Evolutionary conservation across 1,140 invertebrate genomes (phyloP).

Genomic region (Trypoxylus dichotomus): DNA sequence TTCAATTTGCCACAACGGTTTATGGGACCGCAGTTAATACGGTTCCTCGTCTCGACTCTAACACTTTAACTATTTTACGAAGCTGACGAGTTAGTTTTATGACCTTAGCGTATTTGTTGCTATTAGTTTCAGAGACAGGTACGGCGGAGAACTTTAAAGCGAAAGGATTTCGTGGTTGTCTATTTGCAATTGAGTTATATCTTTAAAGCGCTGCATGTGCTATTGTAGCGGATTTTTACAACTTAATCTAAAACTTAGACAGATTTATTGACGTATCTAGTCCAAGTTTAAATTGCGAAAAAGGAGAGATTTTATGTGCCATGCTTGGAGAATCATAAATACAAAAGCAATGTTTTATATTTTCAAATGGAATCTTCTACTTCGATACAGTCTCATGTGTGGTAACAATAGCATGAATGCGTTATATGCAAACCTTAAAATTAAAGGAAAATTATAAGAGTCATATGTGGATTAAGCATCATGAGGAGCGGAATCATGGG

Average conservation of each 20-base stretch:
- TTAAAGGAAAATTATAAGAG: no score
- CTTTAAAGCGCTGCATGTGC: not conserved
- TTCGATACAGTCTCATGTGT: no score
- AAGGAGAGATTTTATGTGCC: not conserved
- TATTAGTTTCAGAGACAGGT: not conserved
- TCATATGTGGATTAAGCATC: no score
- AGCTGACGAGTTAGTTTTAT: not conserved
- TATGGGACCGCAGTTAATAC: not conserved
- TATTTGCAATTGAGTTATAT: not conserved
- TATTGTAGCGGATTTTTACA: not conserved
- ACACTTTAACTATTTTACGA: not conserved
- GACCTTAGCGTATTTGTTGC: not conserved
- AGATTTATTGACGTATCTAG: not conserved
- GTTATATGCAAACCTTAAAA: no score
- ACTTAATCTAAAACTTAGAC: not conserved
- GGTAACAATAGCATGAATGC: no score
- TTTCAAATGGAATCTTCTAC: no score
- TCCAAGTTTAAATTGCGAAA: not conserved
- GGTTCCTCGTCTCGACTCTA: not conserved
- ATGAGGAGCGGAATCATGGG: no score
- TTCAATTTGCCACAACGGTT: slow-evolving; percentile 2
- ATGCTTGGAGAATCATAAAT: no score
- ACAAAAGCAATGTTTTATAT: no score
- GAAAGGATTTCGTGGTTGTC: not conserved
- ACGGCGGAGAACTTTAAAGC: not conserved